Percentiles rank a stretch among this genome's conserved stretches.
Conservation (phyloP, 1,140 invertebrate species). For the Melitaea cinxia region DNA sequence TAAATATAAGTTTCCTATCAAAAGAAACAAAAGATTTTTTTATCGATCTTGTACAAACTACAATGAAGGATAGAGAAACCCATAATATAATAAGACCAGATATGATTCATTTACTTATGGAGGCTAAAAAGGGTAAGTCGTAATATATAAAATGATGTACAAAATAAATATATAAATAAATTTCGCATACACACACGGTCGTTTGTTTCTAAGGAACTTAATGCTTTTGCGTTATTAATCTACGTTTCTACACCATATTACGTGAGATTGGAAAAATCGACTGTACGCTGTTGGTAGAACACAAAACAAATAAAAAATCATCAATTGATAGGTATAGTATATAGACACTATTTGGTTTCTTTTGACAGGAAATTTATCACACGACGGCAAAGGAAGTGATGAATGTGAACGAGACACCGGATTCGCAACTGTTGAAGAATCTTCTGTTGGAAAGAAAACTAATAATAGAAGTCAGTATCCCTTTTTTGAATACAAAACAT, state of each 20-base stretch:
- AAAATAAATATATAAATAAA: no score
- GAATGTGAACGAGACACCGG: constrained; percentile 56
- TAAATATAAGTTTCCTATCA: constrained; percentile 24
- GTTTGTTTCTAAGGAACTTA: no score
- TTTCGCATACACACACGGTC: no score
- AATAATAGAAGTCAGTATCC: constrained; percentile 41
- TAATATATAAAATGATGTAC: not conserved
- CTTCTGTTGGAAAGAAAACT: constrained; percentile 52
- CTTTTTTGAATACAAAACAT: not conserved
- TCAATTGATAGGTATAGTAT: no score
- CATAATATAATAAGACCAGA: constrained; percentile 19
- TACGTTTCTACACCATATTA: no score
- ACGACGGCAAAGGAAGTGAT: constrained; percentile 42
- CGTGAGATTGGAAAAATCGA: no score
- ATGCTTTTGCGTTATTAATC: no score
- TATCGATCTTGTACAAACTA: constrained; percentile 17
- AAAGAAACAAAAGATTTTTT: constrained; percentile 29
- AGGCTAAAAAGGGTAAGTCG: constrained; percentile 30
- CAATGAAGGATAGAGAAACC: constrained; percentile 30
- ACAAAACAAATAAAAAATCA: no score
- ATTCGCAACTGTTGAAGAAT: constrained; percentile 74
- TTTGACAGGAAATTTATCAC: constrained; percentile 37
- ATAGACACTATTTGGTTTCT: no score
- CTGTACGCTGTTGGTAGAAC: no score
- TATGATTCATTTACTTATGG: constrained; percentile 35